Evolutionary conservation across 2,797 vertebrate species (phyloP), one percentile per base, ranked within the genome.

Genomic region (Anas acuta): DNA sequence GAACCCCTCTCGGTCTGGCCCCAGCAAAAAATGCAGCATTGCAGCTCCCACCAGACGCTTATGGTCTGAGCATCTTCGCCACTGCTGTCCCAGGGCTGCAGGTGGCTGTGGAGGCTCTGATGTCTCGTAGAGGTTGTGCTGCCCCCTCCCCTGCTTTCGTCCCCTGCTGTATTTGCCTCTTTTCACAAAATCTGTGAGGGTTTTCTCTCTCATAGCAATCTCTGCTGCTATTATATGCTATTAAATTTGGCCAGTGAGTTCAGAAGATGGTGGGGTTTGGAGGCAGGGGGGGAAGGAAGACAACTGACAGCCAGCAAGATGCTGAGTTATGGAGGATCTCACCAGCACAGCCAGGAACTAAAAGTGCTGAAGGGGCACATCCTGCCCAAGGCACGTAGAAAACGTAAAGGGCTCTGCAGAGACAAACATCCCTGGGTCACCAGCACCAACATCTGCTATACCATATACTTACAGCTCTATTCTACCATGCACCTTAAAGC

Each of bases 401-500:
- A 71, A 53, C 5, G 22, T 37, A 19, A 58, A 8, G 5, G 58
- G 15, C 41, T n/a, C 39, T 11, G 30, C 21, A 41, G 61, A 76
- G 32, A 45, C 62, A 77, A 35, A 37, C 5, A 10, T 28, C 74
- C n/a, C 5, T 0, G 0, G 56, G 26, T 37, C n/a, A 21, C 49
- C 12, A 3, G 6, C 35, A 21, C 49, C 12, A 3, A 7, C 30
- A 25, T n/a, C 61, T 14, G 22, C 37, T 35, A 37, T 33, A 11
- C 41, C 28, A 7, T 21, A 28, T 15, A 56, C 32, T 11, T 15
- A 12, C 39, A 32, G 14, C 32, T 35, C 41, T 11, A 20, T 76
- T 92, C 87, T 33, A 77, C 66, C 19, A 9, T 2, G 1, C n/a
- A 23, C 15, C 60, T 41, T 30, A 56, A 62, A 89, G 62, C 37